Evolutionary conservation across 2,888 invertebrate genomes (phyloP).

Genomic region (Beris chalybata): DNA sequence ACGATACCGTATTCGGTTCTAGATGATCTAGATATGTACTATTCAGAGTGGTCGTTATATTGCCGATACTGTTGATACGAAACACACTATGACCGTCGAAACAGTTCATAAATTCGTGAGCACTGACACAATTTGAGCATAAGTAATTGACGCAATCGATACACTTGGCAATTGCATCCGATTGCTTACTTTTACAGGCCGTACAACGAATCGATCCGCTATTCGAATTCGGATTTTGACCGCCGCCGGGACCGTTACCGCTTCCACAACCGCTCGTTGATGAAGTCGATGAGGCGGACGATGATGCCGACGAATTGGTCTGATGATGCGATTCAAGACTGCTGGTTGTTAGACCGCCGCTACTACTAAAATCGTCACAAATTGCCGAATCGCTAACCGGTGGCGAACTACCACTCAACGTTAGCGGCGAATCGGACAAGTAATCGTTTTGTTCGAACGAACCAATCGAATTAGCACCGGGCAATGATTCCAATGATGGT

Average conservation of each 20-base stretch:
- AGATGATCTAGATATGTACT: conserved; percentile 35
- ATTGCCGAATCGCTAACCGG: conserved; percentile 83
- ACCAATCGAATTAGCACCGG: conserved; percentile 84
- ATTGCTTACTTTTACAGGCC: conserved; percentile 93
- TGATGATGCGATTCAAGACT: conserved; percentile 52
- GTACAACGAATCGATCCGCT: conserved; percentile 75
- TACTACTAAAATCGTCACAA: conserved; percentile 65
- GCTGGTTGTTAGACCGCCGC: conserved; percentile 45
- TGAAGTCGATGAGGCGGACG: conserved; percentile 40
- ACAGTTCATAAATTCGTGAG: conserved; percentile 98
- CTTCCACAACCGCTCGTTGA: conserved; percentile 59
- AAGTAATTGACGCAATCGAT: conserved; percentile 95
- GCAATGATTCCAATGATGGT: conserved; percentile 90
- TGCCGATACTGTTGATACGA: conserved; percentile 47
- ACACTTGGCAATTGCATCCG: conserved; percentile 93
- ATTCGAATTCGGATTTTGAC: conserved; percentile 59
- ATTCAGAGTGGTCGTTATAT: conserved; percentile 37
- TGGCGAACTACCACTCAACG: conserved; percentile 85
- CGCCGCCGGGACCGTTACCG: conserved; percentile 61
- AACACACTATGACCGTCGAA: conserved; percentile 95
- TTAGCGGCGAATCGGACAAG: conserved; percentile 75
- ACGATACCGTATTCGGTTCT: conserved; percentile 35
- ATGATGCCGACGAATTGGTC: conserved; percentile 51
- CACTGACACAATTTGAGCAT: conserved; percentile 97
- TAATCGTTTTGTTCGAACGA: conserved; percentile 83